A percentile compares a stretch with the other conserved stretches of the same genome.
Conservation (phyloP, 2,113 vertebrate genomes). For the Toxotes chatareus region DNA sequence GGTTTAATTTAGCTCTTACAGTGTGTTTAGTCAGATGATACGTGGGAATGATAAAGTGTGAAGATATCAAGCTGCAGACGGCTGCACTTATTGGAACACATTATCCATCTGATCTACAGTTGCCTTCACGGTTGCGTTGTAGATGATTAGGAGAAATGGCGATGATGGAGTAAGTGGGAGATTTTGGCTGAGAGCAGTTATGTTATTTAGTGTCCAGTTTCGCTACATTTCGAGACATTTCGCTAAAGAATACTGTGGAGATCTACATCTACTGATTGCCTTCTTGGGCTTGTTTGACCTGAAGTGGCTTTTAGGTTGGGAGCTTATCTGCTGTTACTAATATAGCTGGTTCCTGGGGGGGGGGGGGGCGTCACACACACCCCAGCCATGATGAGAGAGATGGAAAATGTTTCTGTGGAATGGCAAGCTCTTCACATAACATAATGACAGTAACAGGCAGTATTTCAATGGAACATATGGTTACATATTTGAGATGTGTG, state of each 20-base stretch:
- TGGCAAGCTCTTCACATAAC: not conserved
- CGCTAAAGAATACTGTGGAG: too few relatives aligned
- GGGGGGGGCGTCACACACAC: not conserved
- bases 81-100: slow-evolving; percentile 52
- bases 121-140: slow-evolving; percentile 32
- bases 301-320: not conserved
- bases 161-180: slow-evolving; percentile 22
- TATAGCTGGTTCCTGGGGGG: slow-evolving; percentile 16
- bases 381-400: not conserved
- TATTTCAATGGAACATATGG: not conserved
- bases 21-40: slow-evolving; percentile 77
- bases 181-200: not conserved
- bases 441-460: not conserved
- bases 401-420: slow-evolving; percentile 11
- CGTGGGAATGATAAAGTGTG: slow-evolving; percentile 69
- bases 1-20: slow-evolving; percentile 76
- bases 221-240: slow-evolving; percentile 11
- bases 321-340: slow-evolving; percentile 43
- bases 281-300: not conserved
- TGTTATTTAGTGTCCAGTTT: not conserved
- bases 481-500: not conserved
- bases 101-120: slow-evolving; percentile 33
- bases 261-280: not conserved
- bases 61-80: slow-evolving; percentile 60
- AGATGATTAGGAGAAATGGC: slow-evolving; percentile 14